Evolutionary conservation across 2,888 invertebrate genomes (phyloP), one percentile per base, ranked within the genome.

Genomic region (Tholera decimalis): DNA sequence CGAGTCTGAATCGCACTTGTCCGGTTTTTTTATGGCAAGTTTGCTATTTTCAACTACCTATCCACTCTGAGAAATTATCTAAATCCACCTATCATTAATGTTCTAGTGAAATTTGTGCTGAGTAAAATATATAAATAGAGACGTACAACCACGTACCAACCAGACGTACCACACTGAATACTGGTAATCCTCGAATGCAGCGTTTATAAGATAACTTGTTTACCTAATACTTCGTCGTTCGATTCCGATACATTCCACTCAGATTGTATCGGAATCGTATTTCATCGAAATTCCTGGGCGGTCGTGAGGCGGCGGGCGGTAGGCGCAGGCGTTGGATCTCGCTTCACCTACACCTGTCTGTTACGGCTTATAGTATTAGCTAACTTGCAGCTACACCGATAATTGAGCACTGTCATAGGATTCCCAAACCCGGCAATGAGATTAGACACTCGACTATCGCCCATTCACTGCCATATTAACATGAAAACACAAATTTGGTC

Each of bases 401-500:
- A 72, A 67, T 67, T 56, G 68, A 56, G 33, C 74, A 67, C 15
- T 49, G 20, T 8, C 30, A 47, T 22, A n/a, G 43, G 7, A 50
- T 58, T 28, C 7, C 22, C 11, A 11, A 20, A 24, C 11, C 30
- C 11, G 41, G 41, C 39, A 28, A 44, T 64, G 9, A 24, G 41
- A 43, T 73, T 54, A 49, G 24, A 15, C 6, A 9, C n/a, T n/a
- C 39, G 28, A 35, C n/a, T 9, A 58, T 24, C 53, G 35, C 0
- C 5, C 15, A 9, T 46, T 2, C 9, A 11, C 9, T 35, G 22
- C 2, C 22, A n/a, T 20, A 20, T 15, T 49, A 28, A 37, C 28
- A 24, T 28, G 22, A 9, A 20, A 30, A 7, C 30, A n/a, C 8
- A n/a, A 35, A 20, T 7, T 15, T 13, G 1, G 13, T n/a, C 9